Evolutionary conservation across 2,797 vertebrate species (phyloP).

Genomic region (Tapera naevia): DNA sequence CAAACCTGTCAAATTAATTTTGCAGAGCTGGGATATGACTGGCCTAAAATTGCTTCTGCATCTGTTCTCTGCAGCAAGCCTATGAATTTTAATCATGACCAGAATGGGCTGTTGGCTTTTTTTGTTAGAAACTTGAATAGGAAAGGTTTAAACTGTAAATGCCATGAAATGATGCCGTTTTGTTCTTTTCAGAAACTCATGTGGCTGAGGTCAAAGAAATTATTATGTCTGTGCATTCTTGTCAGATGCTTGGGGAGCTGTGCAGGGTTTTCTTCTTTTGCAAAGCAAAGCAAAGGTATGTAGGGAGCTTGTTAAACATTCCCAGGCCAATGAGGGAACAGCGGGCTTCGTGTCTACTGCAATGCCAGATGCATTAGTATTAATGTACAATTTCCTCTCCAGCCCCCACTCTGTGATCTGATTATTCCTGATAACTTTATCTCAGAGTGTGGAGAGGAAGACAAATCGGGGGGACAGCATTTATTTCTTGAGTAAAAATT

Average conservation of each 20-base stretch:
- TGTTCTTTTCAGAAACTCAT: slow-evolving; percentile 85
- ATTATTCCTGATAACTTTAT: slow-evolving; percentile 53
- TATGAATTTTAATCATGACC: slow-evolving; percentile 97
- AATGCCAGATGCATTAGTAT: background rate
- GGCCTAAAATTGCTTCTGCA: slow-evolving; percentile 95
- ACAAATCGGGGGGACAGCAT: background rate
- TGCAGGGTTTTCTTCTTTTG: slow-evolving; percentile 64
- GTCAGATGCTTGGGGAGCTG: slow-evolving; percentile 75
- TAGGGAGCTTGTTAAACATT: slow-evolving; percentile 57
- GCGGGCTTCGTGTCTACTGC: slow-evolving; percentile 16
- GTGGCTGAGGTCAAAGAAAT: slow-evolving; percentile 86
- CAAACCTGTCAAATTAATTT: slow-evolving; percentile 99
- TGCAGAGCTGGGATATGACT: slow-evolving; percentile 96
- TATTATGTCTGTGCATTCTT: slow-evolving; percentile 83
- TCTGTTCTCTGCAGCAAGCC: slow-evolving; percentile 86
- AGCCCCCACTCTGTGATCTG: background rate
- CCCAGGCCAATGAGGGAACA: slow-evolving; percentile 53
- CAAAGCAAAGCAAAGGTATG: slow-evolving; percentile 54
- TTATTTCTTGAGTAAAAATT: slow-evolving; percentile 1
- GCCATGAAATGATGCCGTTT: slow-evolving; percentile 84
- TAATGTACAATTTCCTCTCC: slow-evolving; percentile 29
- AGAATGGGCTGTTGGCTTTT: slow-evolving; percentile 89
- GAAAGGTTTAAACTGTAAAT: slow-evolving; percentile 89
- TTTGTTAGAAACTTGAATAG: slow-evolving; percentile 88
- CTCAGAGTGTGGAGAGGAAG: background rate